Conservation (phyloP, 2,797 vertebrate genomes). For the Sebastes vulpes region DNA sequence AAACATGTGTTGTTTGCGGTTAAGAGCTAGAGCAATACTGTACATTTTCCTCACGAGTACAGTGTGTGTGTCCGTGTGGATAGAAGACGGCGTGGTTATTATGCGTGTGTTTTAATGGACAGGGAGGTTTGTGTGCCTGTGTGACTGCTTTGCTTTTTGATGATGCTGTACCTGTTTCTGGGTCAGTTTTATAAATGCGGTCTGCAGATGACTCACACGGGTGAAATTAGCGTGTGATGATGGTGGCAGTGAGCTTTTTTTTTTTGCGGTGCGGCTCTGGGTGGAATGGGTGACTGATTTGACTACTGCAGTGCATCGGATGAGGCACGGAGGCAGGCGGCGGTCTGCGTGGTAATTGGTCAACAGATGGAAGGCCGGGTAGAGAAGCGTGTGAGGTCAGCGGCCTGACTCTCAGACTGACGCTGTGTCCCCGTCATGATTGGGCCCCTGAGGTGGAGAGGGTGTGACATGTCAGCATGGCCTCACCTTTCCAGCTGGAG, state of each 20-base stretch:
- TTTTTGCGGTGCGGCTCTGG: constrained; percentile 9
- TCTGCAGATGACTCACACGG: constrained; percentile 44
- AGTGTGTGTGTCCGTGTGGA: neutral
- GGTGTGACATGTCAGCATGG: constrained; percentile 2
- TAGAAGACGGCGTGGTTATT: neutral
- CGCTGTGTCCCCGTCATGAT: constrained; percentile 24
- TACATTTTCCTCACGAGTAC: neutral
- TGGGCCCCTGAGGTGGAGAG: neutral
- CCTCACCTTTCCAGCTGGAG: constrained; percentile 6
- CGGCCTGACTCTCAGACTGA: constrained; percentile 27
- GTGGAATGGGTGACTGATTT: constrained; percentile 68
- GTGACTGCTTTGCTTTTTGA: constrained; percentile 6
- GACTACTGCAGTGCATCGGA: constrained; percentile 43
- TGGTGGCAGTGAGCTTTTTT: constrained; percentile 23
- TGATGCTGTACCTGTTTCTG: constrained; percentile 54
- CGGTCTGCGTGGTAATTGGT: constrained; percentile 53
- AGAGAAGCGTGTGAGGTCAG: constrained; percentile 52
- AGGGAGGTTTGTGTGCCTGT: neutral
- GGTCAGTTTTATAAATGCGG: constrained; percentile 55
- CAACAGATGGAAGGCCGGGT: constrained; percentile 56
- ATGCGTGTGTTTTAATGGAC: constrained; percentile 9
- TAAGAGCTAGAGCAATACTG: neutral
- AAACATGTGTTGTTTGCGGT: neutral
- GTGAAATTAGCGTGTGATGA: constrained; percentile 46
- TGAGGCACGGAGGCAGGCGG: constrained; percentile 35